Evolutionary conservation across 2,888 invertebrate species (phyloP).

Genomic region (Cheilosia scutellata): DNA sequence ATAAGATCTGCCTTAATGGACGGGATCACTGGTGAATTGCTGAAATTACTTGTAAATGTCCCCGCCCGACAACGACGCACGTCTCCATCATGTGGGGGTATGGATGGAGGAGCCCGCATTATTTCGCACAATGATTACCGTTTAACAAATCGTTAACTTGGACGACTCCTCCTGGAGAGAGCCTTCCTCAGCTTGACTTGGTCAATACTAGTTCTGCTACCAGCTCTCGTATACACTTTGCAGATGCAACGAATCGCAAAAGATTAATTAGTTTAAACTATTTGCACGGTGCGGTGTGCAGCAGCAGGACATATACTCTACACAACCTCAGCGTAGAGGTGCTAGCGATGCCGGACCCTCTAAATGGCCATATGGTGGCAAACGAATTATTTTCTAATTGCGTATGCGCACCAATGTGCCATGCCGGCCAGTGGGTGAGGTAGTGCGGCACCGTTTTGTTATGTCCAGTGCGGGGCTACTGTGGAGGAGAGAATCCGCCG

Average conservation of each 20-base stretch:
- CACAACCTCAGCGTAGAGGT: neutral
- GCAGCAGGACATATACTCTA: constrained; percentile 24
- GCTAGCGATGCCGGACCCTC: constrained; percentile 32
- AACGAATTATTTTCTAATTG: constrained; percentile 71
- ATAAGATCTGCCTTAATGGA: constrained; percentile 71
- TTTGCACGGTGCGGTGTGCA: constrained; percentile 55
- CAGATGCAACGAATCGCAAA: constrained; percentile 61
- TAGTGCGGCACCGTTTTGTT: constrained; percentile 32
- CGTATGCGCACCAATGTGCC: constrained; percentile 46
- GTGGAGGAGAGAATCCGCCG: constrained; percentile 12
- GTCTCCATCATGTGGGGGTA: neutral
- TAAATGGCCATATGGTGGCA: constrained; percentile 51
- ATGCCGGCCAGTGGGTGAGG: constrained; percentile 9
- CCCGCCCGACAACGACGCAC: constrained; percentile 25
- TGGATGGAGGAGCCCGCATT: constrained; percentile 22
- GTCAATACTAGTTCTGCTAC: constrained; percentile 27
- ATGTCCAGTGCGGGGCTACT: constrained; percentile 30
- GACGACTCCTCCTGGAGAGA: constrained; percentile 34
- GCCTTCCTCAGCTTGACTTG: constrained; percentile 34
- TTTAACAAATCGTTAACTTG: constrained; percentile 74
- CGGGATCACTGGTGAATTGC: constrained; percentile 65
- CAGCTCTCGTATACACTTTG: neutral
- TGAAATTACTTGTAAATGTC: constrained; percentile 39
- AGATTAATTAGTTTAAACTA: constrained; percentile 72
- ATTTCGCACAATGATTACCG: constrained; percentile 75